Evolutionary conservation across 2,113 vertebrate species (phyloP), one percentile per base, ranked within the genome.

Genomic region (Bostrychus sinensis): DNA sequence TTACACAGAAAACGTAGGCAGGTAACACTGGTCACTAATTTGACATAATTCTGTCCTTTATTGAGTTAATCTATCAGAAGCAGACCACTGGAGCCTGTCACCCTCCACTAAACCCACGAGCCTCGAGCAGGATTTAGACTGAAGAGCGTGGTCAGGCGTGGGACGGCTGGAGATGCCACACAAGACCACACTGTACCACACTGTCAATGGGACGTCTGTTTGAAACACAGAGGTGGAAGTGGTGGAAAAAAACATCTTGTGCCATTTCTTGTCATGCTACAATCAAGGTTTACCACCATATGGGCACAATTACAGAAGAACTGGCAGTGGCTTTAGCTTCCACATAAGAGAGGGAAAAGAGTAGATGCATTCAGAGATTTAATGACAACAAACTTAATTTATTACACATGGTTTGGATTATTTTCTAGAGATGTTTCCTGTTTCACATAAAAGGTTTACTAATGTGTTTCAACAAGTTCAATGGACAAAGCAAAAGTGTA

Each of bases 311-410:
- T 65, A 80, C 2, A 9, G 42, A n/a, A n/a, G n/a, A n/a, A 5
- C 19, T 45, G 57, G 57, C 32, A 0, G 3, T 37, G 22, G 36
- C 22, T 1, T 55, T 34, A 34, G 60, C 62, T 66, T 69, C 56
- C 17, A 1, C 16, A 26, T 9, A 39, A 2, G 17, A 38, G n/a
- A 30, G 19, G 41, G 30, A 7, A 26, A 14, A 51, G 48, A 3
- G 25, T 13, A 68, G 61, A 13, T 12, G 30, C 54, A 45, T 57
- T 75, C 42, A 17, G 16, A 26, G 19, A 26, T 9, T 16, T 48
- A 71, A 80, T 57, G 22, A 67, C 57, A 71, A 80, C 65, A 60
- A 65, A 39, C n/a, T n/a, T n/a, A n/a, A n/a, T n/a, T n/a, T n/a
- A n/a, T n/a, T n/a, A 23, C 56, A 56, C 58, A 38, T 54, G 43